phyloP scores from a whole-genome alignment of 1,140 invertebrate species.

The Phthorimaea operculella region DNA sequence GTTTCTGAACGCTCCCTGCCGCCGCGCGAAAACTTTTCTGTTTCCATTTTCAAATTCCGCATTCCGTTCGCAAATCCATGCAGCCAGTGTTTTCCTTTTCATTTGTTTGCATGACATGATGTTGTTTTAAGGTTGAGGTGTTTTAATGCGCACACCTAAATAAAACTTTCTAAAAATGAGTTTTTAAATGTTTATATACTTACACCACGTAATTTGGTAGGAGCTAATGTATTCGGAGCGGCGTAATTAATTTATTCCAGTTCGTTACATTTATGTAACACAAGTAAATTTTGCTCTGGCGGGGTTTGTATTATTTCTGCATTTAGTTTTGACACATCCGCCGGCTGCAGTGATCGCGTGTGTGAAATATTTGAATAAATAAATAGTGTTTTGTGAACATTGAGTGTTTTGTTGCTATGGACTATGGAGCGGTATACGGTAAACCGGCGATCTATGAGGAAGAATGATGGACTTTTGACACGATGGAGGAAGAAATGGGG shows the following conservation, averaged over 20 bases:
- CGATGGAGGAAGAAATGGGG: constrained; percentile 49
- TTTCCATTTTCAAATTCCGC: constrained; percentile 8
- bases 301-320: constrained; percentile 36
- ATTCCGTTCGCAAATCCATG: constrained; percentile 10
- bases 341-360: constrained; percentile 35
- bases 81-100: constrained; percentile 18
- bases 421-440: constrained; percentile 54
- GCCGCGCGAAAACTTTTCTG: constrained; percentile 21
- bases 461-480: constrained; percentile 45
- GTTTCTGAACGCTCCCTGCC: constrained; percentile 28
- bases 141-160: constrained; percentile 14
- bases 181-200: constrained; percentile 5
- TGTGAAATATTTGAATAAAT: constrained; percentile 20
- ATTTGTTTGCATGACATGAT: background rate
- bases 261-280: constrained; percentile 52
- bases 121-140: constrained; percentile 9
- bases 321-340: constrained; percentile 50
- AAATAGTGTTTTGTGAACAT: constrained; percentile 21
- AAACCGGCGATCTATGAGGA: constrained; percentile 50
- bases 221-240: constrained; percentile 29
- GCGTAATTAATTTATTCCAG: constrained; percentile 42
- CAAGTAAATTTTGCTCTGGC: constrained; percentile 33
- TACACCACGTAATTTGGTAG: constrained; percentile 12
- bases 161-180: constrained; percentile 29
- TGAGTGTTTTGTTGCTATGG: constrained; percentile 23